Conservation (phyloP, 2,113 vertebrate species). For the Campylomormyrus tamandua region DNA sequence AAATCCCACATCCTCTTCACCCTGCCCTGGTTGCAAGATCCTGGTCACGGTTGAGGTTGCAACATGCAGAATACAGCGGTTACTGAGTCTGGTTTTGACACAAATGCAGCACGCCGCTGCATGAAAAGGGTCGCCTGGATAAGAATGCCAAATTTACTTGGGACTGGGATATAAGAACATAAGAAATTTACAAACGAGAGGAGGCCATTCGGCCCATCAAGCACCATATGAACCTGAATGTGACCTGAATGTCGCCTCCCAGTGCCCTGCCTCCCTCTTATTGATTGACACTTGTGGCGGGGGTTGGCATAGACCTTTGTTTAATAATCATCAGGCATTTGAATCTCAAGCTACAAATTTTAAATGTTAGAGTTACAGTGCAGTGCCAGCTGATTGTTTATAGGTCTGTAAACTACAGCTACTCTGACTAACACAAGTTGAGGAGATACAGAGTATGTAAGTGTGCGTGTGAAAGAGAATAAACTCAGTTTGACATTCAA, state of each 20-base stretch:
- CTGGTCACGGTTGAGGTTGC: neutral
- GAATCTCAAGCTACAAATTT: neutral
- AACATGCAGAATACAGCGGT: neutral
- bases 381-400: neutral
- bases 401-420: neutral
- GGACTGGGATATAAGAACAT: too few species aligned
- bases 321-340: neutral
- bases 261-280: neutral
- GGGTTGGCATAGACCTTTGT: neutral
- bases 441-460: neutral
- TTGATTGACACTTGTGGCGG: neutral
- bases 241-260: neutral
- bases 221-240: neutral
- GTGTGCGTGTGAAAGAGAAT: neutral
- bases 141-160: neutral
- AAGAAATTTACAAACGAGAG: too few species aligned
- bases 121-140: neutral
- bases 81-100: neutral
- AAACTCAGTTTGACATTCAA: neutral
- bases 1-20: neutral
- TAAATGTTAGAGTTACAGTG: neutral
- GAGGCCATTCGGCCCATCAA: too few species aligned
- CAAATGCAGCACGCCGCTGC: neutral
- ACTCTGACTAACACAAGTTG: neutral
- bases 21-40: neutral